Conservation (phyloP, 2,888 invertebrate species). For the Monopis laevigella region DNA sequence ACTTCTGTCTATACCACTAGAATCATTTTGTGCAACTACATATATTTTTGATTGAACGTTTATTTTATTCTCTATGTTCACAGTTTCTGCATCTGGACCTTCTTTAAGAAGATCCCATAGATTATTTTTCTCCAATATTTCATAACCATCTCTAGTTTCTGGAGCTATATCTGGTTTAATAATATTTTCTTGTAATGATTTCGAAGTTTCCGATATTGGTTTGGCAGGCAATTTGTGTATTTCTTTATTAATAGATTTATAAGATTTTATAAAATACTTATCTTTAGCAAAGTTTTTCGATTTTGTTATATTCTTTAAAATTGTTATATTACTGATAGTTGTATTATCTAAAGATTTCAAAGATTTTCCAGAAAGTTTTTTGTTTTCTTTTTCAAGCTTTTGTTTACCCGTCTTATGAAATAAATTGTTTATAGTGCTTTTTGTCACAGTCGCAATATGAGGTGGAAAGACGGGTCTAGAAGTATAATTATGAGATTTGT, state of each 20-base stretch:
- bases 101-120: constrained; percentile 71
- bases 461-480: constrained; percentile 30
- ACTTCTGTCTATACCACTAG: constrained; percentile 30
- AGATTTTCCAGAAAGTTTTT: constrained; percentile 32
- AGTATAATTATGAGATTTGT: constrained; percentile 16
- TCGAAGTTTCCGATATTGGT: constrained; percentile 60
- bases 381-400: constrained; percentile 44
- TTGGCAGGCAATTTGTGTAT: constrained; percentile 56
- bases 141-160: constrained; percentile 61
- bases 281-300: constrained; percentile 29
- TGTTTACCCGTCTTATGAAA: constrained; percentile 54
- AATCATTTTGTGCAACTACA: constrained; percentile 23
- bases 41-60: constrained; percentile 14
- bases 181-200: constrained; percentile 31
- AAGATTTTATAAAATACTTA: constrained; percentile 34
- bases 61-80: constrained; percentile 47
- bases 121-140: constrained; percentile 68
- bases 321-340: constrained; percentile 25
- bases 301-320: constrained; percentile 34
- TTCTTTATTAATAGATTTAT: constrained; percentile 61
- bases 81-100: constrained; percentile 39
- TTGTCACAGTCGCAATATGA: constrained; percentile 47
- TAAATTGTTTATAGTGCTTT: constrained; percentile 48
- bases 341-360: constrained; percentile 22
- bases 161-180: constrained; percentile 48